Conservation (phyloP, 2,113 vertebrate genomes). For the Thinocorus orbignyianus region DNA sequence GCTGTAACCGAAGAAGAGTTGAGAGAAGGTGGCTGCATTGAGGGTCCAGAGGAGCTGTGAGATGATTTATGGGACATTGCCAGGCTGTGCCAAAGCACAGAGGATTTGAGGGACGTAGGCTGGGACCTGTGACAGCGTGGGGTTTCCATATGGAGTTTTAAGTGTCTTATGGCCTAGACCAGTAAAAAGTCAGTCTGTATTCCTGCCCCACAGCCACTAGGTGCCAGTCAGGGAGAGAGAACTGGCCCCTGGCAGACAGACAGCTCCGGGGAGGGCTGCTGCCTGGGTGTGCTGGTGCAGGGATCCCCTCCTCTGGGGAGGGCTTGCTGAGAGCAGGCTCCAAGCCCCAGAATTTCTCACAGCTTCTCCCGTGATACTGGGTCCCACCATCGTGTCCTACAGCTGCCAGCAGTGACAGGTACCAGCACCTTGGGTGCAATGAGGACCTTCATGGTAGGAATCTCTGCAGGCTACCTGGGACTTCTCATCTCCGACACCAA, state of each 20-base stretch:
- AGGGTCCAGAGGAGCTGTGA: not conserved
- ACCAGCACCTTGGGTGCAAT: not conserved
- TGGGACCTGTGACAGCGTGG: not conserved
- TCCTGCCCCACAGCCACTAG: constrained; percentile 14
- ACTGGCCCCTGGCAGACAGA: not conserved
- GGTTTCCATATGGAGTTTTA: not conserved
- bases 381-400: not conserved
- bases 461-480: not conserved
- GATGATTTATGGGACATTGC: not conserved
- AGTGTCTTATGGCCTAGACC: not conserved
- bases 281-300: accelerated
- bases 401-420: not conserved
- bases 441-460: not conserved
- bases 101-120: not conserved
- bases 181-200: not conserved
- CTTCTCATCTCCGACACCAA: not conserved
- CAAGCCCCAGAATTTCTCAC: not conserved
- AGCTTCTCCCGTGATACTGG: accelerated
- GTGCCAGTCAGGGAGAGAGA: constrained; percentile 2
- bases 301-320: not conserved
- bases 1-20: not conserved
- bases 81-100: not conserved
- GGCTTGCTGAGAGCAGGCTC: not conserved
- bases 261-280: not conserved
- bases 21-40: not conserved